Evolutionary conservation across 2,113 vertebrate species (phyloP).

Genomic region (Gallinago jamesoni): DNA sequence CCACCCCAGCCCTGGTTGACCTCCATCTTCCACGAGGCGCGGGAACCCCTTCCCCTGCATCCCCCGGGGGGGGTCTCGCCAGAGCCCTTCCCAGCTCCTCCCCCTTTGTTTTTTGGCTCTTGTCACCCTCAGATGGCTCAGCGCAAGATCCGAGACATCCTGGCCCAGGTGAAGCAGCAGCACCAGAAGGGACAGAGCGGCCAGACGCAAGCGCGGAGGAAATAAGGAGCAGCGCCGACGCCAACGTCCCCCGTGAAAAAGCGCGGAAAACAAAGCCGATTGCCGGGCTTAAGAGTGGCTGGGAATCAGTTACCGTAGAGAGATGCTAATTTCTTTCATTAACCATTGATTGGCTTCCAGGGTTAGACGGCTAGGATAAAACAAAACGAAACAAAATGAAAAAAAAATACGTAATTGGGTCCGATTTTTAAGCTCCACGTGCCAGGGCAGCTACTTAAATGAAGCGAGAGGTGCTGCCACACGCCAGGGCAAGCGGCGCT

Average conservation of each 20-base stretch:
- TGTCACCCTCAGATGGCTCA: conserved; percentile 84
- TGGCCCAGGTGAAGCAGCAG: conserved; percentile 92
- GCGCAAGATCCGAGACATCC: conserved; percentile 94
- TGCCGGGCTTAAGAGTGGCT: conserved; percentile 83
- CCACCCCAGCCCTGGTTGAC: neutral
- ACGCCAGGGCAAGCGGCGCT: neutral
- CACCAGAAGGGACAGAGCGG: conserved; percentile 88
- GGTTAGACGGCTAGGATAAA: neutral
- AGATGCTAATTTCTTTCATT: neutral
- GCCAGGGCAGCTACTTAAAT: conserved; percentile 38
- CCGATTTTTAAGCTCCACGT: neutral
- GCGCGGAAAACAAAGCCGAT: neutral
- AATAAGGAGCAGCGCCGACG: conserved; percentile 53
- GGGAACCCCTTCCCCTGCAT: neutral
- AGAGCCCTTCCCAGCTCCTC: neutral
- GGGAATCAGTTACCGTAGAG: conserved; percentile 62
- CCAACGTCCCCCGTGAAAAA: neutral
- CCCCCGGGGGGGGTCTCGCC: neutral
- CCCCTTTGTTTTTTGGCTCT: neutral
- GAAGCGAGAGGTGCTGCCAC: neutral
- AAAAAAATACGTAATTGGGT: neutral
- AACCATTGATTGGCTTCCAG: conserved; percentile 32
- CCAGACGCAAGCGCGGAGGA: conserved; percentile 74
- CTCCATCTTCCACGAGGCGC: accelerated
- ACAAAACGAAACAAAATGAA: no score